Evolutionary conservation across 2,797 vertebrate species (phyloP).

Genomic region (Scyliorhinus canicula): DNA sequence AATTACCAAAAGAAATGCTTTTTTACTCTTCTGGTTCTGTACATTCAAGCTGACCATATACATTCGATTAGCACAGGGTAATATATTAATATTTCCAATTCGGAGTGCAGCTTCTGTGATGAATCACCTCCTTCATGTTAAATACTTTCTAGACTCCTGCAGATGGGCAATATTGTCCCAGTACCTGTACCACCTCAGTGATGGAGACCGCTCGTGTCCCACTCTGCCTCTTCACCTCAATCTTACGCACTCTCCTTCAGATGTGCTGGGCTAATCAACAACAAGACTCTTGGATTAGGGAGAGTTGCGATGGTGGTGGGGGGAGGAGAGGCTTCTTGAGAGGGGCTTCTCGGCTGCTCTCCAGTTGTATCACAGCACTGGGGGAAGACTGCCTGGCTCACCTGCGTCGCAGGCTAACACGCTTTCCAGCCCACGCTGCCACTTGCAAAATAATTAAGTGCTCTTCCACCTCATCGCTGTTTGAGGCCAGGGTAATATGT

Average conservation of each 20-base stretch:
- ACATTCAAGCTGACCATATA: slow-evolving; percentile 23
- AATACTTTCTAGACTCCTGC: background rate
- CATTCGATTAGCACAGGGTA: slow-evolving; percentile 23
- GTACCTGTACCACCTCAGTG: background rate
- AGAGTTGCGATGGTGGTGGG: no score
- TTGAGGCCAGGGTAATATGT: background rate
- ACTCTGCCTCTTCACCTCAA: background rate
- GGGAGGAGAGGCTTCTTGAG: background rate
- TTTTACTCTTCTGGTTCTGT: background rate
- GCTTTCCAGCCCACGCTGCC: background rate
- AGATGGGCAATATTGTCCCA: background rate
- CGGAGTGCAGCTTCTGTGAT: background rate
- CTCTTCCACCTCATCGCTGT: background rate
- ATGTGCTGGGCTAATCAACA: background rate
- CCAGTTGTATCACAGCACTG: background rate
- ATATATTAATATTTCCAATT: slow-evolving; percentile 7
- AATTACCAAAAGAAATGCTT: background rate
- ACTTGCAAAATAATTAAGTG: background rate
- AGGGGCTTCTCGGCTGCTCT: background rate
- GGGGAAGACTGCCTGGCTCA: background rate
- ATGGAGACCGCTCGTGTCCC: background rate
- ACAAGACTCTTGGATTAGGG: background rate
- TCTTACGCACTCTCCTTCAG: background rate
- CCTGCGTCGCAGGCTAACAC: background rate
- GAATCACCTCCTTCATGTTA: background rate